A percentile compares a stretch with the other conserved stretches of the same genome.
phyloP scores from a whole-genome alignment of 2,888 invertebrate genomes.

The Teinopalpus imperialis region DNA sequence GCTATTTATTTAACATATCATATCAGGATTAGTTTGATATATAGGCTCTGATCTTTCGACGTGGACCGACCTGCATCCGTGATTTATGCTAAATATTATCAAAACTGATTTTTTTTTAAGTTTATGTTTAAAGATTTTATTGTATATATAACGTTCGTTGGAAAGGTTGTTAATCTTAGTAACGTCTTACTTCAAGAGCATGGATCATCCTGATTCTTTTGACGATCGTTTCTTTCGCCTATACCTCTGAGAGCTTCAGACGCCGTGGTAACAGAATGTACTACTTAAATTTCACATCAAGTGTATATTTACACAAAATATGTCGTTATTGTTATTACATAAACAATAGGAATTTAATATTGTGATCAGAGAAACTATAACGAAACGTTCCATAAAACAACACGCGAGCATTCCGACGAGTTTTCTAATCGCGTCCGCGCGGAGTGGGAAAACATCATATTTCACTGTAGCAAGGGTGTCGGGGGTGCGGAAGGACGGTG shows the following conservation, averaged over 20 bases:
- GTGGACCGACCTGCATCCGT: slow-evolving; percentile 43
- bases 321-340: too few relatives aligned
- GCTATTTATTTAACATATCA: slow-evolving; percentile 82
- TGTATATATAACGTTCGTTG: too few relatives aligned
- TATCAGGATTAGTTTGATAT: slow-evolving; percentile 79
- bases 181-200: too few relatives aligned
- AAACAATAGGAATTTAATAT: neutral
- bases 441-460: slow-evolving; percentile 79
- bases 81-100: slow-evolving; percentile 73
- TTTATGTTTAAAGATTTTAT: too few relatives aligned
- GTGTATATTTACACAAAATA: too few relatives aligned
- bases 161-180: too few relatives aligned
- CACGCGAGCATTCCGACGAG: slow-evolving; percentile 49
- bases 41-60: slow-evolving; percentile 70
- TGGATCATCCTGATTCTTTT: too few relatives aligned
- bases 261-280: too few relatives aligned
- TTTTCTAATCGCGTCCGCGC: slow-evolving; percentile 79
- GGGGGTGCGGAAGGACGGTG: slow-evolving; percentile 34
- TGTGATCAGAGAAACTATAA: slow-evolving; percentile 29
- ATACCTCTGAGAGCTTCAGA: too few relatives aligned
- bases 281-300: too few relatives aligned
- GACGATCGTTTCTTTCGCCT: too few relatives aligned
- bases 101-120: too few relatives aligned
- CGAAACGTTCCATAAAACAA: slow-evolving; percentile 30
- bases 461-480: slow-evolving; percentile 64